Conservation (phyloP, 2,888 invertebrate genomes). For the Amphipyra tragopoginis region DNA sequence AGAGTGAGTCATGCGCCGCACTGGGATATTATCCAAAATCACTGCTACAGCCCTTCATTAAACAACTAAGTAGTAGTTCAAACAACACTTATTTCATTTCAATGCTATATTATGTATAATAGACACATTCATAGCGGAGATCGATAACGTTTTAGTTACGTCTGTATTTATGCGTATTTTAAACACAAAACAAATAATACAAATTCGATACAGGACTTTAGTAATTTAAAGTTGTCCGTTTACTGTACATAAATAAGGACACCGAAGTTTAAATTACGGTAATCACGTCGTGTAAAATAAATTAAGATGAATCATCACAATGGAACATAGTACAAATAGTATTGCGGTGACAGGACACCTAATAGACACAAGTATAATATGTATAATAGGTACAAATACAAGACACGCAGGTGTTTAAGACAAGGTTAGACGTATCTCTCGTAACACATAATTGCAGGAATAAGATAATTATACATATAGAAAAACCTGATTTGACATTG, state of each 20-base stretch:
- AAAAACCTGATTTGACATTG: conserved; percentile 70
- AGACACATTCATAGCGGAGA: conserved; percentile 29
- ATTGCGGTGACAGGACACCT: conserved; percentile 69
- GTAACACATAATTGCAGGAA: conserved; percentile 71
- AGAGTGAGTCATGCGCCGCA: conserved; percentile 82
- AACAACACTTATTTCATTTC: conserved; percentile 57
- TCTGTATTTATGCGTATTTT: conserved; percentile 24
- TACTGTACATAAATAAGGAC: conserved; percentile 56
- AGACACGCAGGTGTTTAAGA: conserved; percentile 73
- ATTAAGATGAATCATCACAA: conserved; percentile 69
- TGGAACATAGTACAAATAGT: conserved; percentile 68
- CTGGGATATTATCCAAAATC: conserved; percentile 82
- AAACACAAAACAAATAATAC: conserved; percentile 35
- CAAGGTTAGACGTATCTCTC: conserved; percentile 80
- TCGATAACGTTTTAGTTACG: conserved; percentile 41
- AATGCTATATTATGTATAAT: conserved; percentile 40
- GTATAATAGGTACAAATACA: conserved; percentile 56
- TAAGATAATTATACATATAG: conserved; percentile 78
- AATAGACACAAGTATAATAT: conserved; percentile 61
- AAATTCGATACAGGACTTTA: conserved; percentile 13
- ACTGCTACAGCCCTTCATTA: conserved; percentile 74
- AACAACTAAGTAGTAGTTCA: conserved; percentile 64
- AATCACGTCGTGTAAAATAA: conserved; percentile 58
- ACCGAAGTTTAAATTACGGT: conserved; percentile 55
- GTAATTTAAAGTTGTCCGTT: conserved; percentile 29